A percentile compares a stretch with the other conserved stretches of the same genome.
Conservation (phyloP, 2,113 vertebrate species). For the Tyto alba region DNA sequence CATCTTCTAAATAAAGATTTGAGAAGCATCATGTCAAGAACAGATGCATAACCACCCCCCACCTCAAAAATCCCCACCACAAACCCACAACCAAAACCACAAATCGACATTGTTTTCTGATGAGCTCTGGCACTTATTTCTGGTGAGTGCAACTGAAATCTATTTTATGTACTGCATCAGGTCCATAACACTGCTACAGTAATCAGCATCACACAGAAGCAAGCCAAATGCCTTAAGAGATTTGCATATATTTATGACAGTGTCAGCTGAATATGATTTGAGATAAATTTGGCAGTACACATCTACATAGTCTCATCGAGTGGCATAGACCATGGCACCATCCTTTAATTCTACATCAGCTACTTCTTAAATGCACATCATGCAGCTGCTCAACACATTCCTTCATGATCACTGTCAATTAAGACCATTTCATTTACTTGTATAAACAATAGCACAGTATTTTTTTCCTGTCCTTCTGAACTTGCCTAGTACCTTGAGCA, state of each 20-base stretch:
- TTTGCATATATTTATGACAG: not conserved
- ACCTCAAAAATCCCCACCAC: rapidly evolving
- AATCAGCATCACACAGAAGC: not conserved
- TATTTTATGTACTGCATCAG: not conserved
- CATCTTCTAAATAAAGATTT: not conserved
- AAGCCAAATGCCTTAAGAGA: not conserved
- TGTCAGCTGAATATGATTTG: not conserved
- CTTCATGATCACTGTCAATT: not conserved
- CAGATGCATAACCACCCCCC: not conserved
- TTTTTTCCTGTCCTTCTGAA: not conserved
- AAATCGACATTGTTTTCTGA: not conserved
- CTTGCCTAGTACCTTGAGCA: not conserved
- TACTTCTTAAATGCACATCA: not conserved
- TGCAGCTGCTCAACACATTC: not conserved
- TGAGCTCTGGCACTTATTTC: not conserved
- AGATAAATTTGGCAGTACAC: not conserved
- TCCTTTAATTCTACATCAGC: not conserved
- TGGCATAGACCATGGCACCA: not conserved
- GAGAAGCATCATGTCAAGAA: not conserved
- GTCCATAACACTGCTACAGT: not conserved
- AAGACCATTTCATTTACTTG: not conserved
- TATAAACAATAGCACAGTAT: not conserved
- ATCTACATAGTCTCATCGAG: not conserved
- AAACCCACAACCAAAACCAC: not conserved
- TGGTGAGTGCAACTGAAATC: not conserved